phyloP scores from a whole-genome alignment of 2,113 vertebrate species.

The Candoia aspera region DNA sequence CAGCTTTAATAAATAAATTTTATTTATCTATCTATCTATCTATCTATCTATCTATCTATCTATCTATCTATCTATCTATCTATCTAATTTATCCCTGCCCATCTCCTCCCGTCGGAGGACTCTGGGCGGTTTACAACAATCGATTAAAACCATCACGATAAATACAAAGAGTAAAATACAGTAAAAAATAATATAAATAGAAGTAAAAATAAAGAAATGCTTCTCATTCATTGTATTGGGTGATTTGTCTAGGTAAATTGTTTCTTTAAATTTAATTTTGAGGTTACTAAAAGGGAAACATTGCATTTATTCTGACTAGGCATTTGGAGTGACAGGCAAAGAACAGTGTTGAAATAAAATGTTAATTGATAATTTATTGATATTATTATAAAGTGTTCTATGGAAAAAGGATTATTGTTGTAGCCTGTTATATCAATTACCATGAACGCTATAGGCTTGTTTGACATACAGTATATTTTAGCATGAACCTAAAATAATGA shows the following conservation, averaged over 20 bases:
- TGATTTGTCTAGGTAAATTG: constrained; percentile 26
- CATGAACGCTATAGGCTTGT: constrained; percentile 32
- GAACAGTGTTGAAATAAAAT: constrained; percentile 45
- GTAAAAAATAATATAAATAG: no score
- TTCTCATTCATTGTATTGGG: constrained; percentile 47
- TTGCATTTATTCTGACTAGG: constrained; percentile 33
- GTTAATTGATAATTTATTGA: constrained; percentile 51
- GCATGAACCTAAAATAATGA: constrained; percentile 52
- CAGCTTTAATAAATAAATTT: neutral
- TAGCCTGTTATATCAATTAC: constrained; percentile 39
- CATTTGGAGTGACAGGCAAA: constrained; percentile 51
- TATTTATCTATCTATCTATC: no score
- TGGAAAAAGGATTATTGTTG: constrained; percentile 44
- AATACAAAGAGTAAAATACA: no score
- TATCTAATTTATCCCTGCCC: no score
- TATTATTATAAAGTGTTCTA: constrained; percentile 43
- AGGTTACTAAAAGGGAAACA: constrained; percentile 54
- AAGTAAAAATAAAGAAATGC: neutral
- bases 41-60: no score
- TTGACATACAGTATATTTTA: constrained; percentile 53
- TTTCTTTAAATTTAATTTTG: constrained; percentile 53
- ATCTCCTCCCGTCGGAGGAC: no score
- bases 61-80: no score
- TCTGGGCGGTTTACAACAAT: no score
- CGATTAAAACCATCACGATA: no score